Evolutionary conservation across 1,140 invertebrate species (phyloP).

Genomic region (Papilio dardanus): DNA sequence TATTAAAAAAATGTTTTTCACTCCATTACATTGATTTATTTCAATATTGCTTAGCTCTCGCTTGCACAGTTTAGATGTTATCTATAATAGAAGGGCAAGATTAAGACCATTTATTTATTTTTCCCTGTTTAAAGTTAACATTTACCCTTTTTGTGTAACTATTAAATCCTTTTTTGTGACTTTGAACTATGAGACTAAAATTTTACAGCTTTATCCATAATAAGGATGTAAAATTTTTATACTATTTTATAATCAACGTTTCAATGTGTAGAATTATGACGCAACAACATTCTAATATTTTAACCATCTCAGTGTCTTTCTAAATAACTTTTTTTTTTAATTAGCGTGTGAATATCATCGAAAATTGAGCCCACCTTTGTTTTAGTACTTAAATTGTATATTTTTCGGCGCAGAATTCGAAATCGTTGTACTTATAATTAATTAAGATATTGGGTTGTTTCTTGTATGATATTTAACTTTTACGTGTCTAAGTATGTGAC

Average conservation of each 20-base stretch:
- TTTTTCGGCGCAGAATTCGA: constrained; percentile 16
- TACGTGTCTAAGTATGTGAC: neutral
- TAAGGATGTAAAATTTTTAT: neutral
- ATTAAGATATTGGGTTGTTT: constrained; percentile 30
- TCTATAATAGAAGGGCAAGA: too few relatives aligned
- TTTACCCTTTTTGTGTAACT: neutral
- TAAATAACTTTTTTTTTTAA: neutral
- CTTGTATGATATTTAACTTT: neutral
- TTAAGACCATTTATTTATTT: too few relatives aligned
- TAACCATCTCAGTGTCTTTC: neutral
- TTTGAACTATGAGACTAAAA: neutral
- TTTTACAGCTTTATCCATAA: neutral
- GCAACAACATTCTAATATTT: neutral
- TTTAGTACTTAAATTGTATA: constrained; percentile 35
- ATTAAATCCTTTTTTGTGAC: neutral
- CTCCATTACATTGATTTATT: neutral
- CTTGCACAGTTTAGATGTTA: too few relatives aligned
- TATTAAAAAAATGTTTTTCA: neutral
- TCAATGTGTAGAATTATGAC: neutral
- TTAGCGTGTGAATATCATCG: constrained; percentile 25
- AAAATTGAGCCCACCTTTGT: constrained; percentile 36
- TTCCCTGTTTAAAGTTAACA: neutral
- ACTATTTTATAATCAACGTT: neutral
- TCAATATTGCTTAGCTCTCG: too few relatives aligned
- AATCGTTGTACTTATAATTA: constrained; percentile 31